These are phyloP conservation scores for Opisthocomus hoazin DNA, from an alignment of 2,113 vertebrate genomes.

Conservation along the genomic window DNA sequence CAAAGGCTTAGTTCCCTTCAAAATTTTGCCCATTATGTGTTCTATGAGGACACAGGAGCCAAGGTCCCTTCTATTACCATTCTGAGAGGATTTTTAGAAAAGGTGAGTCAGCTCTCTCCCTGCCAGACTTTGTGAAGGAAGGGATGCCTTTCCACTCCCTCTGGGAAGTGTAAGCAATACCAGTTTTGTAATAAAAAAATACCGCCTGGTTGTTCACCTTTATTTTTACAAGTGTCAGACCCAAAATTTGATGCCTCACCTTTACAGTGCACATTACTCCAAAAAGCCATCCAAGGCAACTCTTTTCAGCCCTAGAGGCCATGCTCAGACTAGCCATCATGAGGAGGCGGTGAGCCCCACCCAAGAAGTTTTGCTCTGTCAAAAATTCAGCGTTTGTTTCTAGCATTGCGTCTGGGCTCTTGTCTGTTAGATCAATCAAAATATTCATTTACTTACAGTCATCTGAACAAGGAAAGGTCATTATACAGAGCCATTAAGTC, in stretches of 20 bases:
- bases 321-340: neutral
- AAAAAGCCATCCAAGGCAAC: neutral
- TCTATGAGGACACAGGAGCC: neutral
- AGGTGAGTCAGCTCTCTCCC: neutral
- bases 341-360: neutral
- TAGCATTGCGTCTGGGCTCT: neutral
- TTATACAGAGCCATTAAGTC: neutral
- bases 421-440: neutral
- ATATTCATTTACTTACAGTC: neutral
- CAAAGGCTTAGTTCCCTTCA: neutral
- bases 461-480: neutral
- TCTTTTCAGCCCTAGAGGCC: neutral
- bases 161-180: neutral
- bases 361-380: neutral
- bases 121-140: neutral
- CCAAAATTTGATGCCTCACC: neutral
- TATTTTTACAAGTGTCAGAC: neutral
- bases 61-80: neutral
- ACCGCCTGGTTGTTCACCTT: neutral
- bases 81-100: neutral
- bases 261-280: neutral
- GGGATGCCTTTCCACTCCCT: neutral
- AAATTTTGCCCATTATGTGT: neutral
- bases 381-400: neutral
- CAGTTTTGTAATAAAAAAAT: neutral